Percentiles rank a stretch among this genome's conserved stretches.
These are phyloP conservation scores for Porites australiensis DNA, from an alignment of 64 coral and sea anemone genomes.

Conservation along the genomic window DNA sequence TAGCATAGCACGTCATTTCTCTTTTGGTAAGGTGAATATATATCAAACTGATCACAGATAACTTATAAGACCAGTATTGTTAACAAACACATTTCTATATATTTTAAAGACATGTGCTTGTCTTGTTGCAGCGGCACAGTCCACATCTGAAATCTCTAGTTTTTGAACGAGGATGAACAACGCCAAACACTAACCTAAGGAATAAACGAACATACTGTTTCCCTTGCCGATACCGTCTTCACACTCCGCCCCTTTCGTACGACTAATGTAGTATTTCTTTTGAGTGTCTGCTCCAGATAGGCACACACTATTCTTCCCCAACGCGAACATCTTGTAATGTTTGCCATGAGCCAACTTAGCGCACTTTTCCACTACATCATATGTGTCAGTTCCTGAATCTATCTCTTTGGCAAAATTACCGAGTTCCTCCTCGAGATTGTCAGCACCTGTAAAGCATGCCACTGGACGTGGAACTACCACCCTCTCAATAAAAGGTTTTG, in stretches of 20 bases:
- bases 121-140: neutral
- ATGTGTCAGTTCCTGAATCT: neutral
- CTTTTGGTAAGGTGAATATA: no score
- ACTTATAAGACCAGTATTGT: no score
- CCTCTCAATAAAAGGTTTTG: no score
- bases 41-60: no score
- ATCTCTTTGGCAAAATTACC: constrained; percentile 18
- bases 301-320: constrained; percentile 46
- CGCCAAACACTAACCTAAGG: neutral
- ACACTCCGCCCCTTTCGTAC: neutral
- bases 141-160: no score
- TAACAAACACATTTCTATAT: no score
- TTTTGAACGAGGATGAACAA: no score
- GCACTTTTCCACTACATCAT: constrained; percentile 38
- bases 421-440: constrained; percentile 30
- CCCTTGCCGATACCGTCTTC: constrained; percentile 22
- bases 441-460: constrained; percentile 32
- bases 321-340: constrained; percentile 47
- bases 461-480: neutral
- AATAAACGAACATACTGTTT: constrained; percentile 32
- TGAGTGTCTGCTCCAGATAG: neutral
- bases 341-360: neutral
- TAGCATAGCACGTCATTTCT: no score
- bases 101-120: no score
- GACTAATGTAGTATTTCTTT: neutral